Conservation (phyloP, 2,888 invertebrate species). For the Onthophagus sagittarius region DNA sequence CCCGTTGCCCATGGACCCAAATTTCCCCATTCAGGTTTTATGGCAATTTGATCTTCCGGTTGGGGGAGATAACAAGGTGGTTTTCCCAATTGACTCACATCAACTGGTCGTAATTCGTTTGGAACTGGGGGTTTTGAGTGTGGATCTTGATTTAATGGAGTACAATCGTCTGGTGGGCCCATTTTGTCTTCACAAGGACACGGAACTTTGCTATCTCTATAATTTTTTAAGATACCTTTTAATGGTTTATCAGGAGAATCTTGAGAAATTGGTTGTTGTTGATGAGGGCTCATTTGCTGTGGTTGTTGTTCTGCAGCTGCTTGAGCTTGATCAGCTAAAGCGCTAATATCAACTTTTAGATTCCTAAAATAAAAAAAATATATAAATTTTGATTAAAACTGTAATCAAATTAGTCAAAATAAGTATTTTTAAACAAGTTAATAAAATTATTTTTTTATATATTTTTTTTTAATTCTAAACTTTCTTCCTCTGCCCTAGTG, state of each 20-base stretch:
- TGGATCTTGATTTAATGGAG: conserved; percentile 21
- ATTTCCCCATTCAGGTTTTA: conserved; percentile 42
- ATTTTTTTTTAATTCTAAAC: too few relatives aligned
- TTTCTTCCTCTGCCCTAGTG: too few relatives aligned
- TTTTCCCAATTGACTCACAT: conserved; percentile 8
- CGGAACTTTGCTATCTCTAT: background rate
- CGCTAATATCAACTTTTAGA: background rate
- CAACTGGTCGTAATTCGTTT: conserved; percentile 20
- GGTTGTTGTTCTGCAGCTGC: background rate
- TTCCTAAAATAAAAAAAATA: background rate
- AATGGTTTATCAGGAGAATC: conserved; percentile 14
- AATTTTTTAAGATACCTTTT: conserved; percentile 28
- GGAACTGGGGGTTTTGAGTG: conserved; percentile 23
- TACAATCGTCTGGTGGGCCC: conserved; percentile 7
- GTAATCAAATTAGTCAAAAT: too few relatives aligned
- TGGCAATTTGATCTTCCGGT: conserved; percentile 50
- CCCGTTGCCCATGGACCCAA: conserved; percentile 69
- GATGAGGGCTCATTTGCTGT: background rate
- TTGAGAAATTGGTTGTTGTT: background rate
- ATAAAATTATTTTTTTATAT: too few relatives aligned
- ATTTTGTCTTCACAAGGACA: conserved; percentile 27
- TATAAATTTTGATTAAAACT: too few relatives aligned
- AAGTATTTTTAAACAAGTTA: too few relatives aligned
- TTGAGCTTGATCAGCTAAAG: background rate
- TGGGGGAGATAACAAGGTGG: conserved; percentile 57